Conservation (phyloP, 2,888 invertebrate species). For the Euplagia quadripunctaria region DNA sequence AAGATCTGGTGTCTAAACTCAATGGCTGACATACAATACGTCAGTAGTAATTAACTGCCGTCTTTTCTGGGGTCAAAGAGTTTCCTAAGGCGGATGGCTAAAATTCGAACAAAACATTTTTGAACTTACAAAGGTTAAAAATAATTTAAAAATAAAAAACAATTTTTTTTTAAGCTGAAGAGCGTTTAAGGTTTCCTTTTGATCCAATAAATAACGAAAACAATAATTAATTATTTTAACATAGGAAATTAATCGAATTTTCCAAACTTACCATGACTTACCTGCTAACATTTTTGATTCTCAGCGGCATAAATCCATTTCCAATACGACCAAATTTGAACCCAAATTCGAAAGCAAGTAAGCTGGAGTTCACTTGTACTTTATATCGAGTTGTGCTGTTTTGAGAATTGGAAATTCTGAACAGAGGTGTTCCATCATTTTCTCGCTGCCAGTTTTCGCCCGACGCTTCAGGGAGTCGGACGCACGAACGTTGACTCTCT, state of each 20-base stretch:
- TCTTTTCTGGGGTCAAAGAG: neutral
- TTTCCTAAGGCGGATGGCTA: neutral
- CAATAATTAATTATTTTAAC: constrained; percentile 60
- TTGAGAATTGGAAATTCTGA: constrained; percentile 50
- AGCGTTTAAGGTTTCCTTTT: constrained; percentile 2
- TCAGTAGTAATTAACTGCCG: too few relatives aligned
- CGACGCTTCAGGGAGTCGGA: constrained; percentile 50
- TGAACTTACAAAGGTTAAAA: neutral
- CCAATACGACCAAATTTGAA: constrained; percentile 3
- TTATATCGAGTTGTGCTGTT: constrained; percentile 57
- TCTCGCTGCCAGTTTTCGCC: constrained; percentile 65
- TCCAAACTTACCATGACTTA: constrained; percentile 58
- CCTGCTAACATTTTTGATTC: constrained; percentile 65
- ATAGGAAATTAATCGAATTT: constrained; percentile 59
- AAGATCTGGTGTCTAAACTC: too few relatives aligned
- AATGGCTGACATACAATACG: too few relatives aligned
- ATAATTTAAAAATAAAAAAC: neutral
- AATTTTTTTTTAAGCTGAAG: neutral
- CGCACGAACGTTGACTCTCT: constrained; percentile 38
- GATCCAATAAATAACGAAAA: constrained; percentile 60
- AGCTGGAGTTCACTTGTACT: constrained; percentile 23
- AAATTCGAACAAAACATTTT: neutral
- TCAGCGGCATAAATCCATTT: constrained; percentile 29
- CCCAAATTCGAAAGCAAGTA: neutral
- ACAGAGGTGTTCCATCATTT: constrained; percentile 73